These are phyloP conservation scores for Aquatica leii DNA, from an alignment of 2,888 invertebrate genomes.

Conservation along the genomic window DNA sequence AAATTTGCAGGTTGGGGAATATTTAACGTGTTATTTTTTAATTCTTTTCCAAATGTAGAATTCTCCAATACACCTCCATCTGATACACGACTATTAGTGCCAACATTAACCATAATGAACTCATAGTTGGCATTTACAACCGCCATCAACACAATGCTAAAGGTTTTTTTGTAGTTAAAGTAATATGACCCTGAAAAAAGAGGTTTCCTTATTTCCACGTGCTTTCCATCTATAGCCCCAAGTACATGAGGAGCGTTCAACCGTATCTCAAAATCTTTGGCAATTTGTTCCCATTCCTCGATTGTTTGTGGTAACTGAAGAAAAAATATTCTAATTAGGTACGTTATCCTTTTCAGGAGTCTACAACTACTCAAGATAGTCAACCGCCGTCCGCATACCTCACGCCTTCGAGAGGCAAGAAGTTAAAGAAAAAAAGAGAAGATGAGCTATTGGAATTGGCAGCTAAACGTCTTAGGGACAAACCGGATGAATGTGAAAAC, in stretches of 20 bases:
- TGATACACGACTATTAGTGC: slow-evolving; percentile 21
- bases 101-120: slow-evolving; percentile 34
- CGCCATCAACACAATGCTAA: slow-evolving; percentile 22
- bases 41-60: slow-evolving; percentile 6
- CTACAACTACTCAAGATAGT: background rate
- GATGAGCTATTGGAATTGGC: background rate
- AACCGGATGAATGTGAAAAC: background rate
- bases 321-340: background rate
- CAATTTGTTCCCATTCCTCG: slow-evolving; percentile 27
- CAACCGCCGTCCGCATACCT: background rate
- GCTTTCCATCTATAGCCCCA: slow-evolving; percentile 26
- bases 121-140: background rate
- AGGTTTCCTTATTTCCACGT: slow-evolving; percentile 12
- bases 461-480: background rate
- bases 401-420: background rate
- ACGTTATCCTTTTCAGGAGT: background rate
- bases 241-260: slow-evolving; percentile 25
- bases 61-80: slow-evolving; percentile 26
- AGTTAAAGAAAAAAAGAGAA: background rate
- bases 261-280: slow-evolving; percentile 15
- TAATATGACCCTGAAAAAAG: slow-evolving; percentile 12
- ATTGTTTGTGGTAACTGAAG: slow-evolving; percentile 13
- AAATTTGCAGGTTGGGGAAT: background rate
- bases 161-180: slow-evolving; percentile 25
- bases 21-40: background rate